Conservation (phyloP, 2,113 vertebrate genomes). For the Dromiciops gliroides region DNA sequence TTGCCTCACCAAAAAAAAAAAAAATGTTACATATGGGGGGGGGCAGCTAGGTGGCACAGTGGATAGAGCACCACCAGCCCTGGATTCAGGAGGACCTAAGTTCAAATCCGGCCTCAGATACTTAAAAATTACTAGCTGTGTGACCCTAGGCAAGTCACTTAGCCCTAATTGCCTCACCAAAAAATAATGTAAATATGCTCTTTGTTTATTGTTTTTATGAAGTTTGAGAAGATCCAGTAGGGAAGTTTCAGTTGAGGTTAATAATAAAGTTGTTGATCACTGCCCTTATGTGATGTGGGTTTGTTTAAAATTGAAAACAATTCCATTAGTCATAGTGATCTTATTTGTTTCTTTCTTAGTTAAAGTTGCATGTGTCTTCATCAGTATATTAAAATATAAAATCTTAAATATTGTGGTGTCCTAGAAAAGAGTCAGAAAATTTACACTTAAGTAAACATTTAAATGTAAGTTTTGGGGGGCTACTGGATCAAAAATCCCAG, state of each 20-base stretch:
- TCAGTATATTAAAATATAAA: neutral
- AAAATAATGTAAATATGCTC: neutral
- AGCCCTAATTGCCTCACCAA: too few relatives aligned
- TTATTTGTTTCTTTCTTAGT: neutral
- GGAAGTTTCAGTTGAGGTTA: neutral
- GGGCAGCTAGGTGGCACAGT: too few relatives aligned
- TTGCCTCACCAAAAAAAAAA: too few relatives aligned
- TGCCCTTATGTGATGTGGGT: accelerated
- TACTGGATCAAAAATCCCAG: neutral
- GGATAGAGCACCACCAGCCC: too few relatives aligned
- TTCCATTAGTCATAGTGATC: neutral
- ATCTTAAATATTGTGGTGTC: neutral
- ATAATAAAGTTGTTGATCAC: neutral
- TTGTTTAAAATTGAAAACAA: neutral
- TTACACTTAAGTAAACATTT: neutral
- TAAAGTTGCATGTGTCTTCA: neutral
- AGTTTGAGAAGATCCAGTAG: neutral
- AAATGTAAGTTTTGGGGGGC: neutral
- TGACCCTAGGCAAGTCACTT: too few relatives aligned
- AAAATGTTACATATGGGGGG: too few relatives aligned
- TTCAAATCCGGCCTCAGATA: too few relatives aligned
- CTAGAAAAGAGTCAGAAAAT: neutral
- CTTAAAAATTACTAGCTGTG: too few relatives aligned
- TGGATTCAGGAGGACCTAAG: too few relatives aligned
- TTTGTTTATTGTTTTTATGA: neutral